Percentiles rank a stretch among this genome's conserved stretches.
These are phyloP conservation scores for Menidia menidia DNA, from an alignment of 2,797 vertebrate species.

Conservation along the genomic window DNA sequence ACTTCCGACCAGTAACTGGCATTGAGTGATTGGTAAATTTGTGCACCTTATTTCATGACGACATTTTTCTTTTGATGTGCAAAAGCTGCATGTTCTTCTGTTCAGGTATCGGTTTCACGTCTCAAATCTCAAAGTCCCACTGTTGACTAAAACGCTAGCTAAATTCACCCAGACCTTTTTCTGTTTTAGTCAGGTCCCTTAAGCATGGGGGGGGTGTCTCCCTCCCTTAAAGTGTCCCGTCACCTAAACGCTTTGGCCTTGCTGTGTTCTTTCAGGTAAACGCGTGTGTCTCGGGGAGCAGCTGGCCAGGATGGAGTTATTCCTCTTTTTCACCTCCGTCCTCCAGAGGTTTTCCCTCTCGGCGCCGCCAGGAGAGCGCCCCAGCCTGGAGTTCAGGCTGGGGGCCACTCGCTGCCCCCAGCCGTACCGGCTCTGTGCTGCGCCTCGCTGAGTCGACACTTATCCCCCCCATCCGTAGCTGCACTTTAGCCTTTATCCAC, in stretches of 20 bases:
- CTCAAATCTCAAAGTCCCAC: too few species aligned
- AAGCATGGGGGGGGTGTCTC: too few species aligned
- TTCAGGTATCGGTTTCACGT: too few species aligned
- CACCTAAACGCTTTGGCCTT: neutral
- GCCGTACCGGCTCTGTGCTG: constrained; percentile 77
- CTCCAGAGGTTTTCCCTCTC: constrained; percentile 86
- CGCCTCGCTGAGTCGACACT: neutral
- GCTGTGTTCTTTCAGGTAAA: constrained; percentile 75
- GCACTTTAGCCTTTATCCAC: too few species aligned
- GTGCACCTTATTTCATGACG: too few species aligned
- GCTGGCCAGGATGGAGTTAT: constrained; percentile 83
- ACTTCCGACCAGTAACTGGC: neutral
- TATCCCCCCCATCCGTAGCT: neutral
- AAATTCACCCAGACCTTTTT: too few species aligned
- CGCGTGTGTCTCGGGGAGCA: constrained; percentile 82
- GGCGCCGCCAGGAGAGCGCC: constrained; percentile 57
- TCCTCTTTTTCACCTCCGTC: constrained; percentile 77
- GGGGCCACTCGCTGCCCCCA: constrained; percentile 74
- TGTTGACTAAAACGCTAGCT: too few species aligned
- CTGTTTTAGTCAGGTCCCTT: too few species aligned
- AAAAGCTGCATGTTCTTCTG: too few species aligned
- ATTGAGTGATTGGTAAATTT: too few species aligned
- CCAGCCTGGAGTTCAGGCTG: constrained; percentile 58
- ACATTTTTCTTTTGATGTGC: too few species aligned
- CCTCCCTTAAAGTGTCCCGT: too few species aligned